Evolutionary conservation across 2,888 invertebrate genomes (phyloP).

Genomic region (Pollenia labialis): DNA sequence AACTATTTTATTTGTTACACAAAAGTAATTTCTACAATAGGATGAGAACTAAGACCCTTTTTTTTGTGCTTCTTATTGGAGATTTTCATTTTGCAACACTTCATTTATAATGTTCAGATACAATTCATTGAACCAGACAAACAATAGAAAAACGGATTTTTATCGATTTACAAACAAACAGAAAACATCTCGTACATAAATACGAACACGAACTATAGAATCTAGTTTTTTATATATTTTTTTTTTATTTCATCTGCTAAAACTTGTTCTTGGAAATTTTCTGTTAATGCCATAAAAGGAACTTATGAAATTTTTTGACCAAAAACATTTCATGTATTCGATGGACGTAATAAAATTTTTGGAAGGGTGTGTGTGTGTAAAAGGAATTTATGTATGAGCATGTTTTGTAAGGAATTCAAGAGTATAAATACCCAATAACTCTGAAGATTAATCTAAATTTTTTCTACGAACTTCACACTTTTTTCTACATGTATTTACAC

Average conservation of each 20-base stretch:
- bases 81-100: slow-evolving; percentile 63
- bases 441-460: no score
- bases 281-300: slow-evolving; percentile 31
- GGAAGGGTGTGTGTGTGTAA: background rate
- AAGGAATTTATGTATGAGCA: background rate
- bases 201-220: slow-evolving; percentile 6
- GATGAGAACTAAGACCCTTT: slow-evolving; percentile 8
- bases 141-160: slow-evolving; percentile 68
- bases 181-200: background rate
- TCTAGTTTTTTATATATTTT: background rate
- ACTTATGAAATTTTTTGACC: slow-evolving; percentile 5
- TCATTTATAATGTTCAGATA: slow-evolving; percentile 64
- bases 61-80: slow-evolving; percentile 33
- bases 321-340: slow-evolving; percentile 36
- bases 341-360: background rate
- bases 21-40: slow-evolving; percentile 46
- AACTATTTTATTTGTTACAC: slow-evolving; percentile 40
- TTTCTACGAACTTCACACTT: no score
- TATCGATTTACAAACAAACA: slow-evolving; percentile 64
- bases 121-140: slow-evolving; percentile 67
- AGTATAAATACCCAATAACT: no score
- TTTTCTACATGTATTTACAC: no score
- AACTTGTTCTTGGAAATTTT: slow-evolving; percentile 49
- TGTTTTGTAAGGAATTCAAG: background rate
- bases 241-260: background rate